Base-by-base conservation (phyloP, 2,797 vertebrate genomes). In the Mus caroli region DNA sequence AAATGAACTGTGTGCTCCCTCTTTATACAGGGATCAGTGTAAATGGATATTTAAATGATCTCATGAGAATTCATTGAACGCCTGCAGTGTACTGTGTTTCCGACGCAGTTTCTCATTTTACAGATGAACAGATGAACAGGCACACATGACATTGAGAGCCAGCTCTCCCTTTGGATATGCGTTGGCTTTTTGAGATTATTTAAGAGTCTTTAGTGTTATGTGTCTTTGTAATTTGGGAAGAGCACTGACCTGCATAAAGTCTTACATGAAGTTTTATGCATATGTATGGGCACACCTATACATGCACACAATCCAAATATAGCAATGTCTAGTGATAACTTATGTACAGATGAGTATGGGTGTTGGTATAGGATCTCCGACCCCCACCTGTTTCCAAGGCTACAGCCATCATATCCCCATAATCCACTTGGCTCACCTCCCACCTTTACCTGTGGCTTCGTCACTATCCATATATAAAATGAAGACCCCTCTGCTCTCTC, bases 31-130 rank as follows among this genome's bases (percentile, higher is more conserved):
- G 56, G 60, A 28, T n/a, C 40, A 43, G 2, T 73, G 6, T 85
- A 54, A 92, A 73, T 8, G 43, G 19, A 12, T 71, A 85, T 19
- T 91, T 80, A 88, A 87, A 58, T 75, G 9, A 54, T 88, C 26
- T 28, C 12, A 20, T 52, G 78, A 84, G 80, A 88, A 15, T 71
- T 54, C 58, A 22, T 15, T 43, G 62, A 88, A 8, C 12, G 37
- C 22, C 56, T 75, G 62, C 6, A 6, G 4, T 43, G 34, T 50
- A 26, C 22, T 64, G 3, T 60, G 11, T 62, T 76, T 90, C 28
- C 3, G 1, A 6, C 80, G 31, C 34, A 76, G 69, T 92, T 96
- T 88, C 34, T 80, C n/a, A 20, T 88, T 88, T 93, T 85, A 88
- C 24, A 13, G 26, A 52, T 54, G 43, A 85, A 24, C 69, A 89